Evolutionary conservation across 1,140 invertebrate species (phyloP).

Genomic region (Zophobas atratus): DNA sequence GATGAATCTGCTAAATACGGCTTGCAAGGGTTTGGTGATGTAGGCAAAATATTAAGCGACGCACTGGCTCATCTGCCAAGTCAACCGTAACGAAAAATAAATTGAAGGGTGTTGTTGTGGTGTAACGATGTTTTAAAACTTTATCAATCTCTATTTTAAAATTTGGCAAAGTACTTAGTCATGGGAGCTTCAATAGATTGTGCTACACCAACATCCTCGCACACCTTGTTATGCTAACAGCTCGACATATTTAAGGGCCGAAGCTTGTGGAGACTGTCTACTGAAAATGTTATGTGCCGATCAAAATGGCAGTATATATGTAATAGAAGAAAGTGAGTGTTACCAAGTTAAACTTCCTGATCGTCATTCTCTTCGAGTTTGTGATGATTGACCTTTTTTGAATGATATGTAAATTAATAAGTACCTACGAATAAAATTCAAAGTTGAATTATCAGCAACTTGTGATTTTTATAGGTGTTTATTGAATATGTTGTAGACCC

Average conservation of each 20-base stretch:
- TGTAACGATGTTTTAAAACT: no score
- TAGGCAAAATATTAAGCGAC: conserved; percentile 13
- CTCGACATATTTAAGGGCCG: neutral
- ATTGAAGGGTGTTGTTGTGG: neutral
- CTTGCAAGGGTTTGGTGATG: conserved; percentile 24
- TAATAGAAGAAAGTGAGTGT: conserved; percentile 31
- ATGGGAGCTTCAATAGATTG: no score
- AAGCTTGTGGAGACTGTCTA: conserved; percentile 8
- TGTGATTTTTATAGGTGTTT: no score
- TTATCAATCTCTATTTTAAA: no score
- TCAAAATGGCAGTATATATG: conserved; percentile 17
- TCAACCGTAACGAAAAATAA: conserved; percentile 9
- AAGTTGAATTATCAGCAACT: no score
- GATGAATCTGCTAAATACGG: conserved; percentile 1
- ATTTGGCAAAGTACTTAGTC: no score
- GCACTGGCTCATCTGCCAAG: neutral
- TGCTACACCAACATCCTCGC: no score
- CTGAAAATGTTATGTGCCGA: conserved; percentile 13
- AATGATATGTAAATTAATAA: no score
- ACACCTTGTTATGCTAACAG: neutral
- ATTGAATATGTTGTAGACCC: no score
- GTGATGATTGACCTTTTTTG: neutral
- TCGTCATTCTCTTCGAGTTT: conserved; percentile 4
- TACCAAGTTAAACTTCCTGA: conserved; percentile 29
- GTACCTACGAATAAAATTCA: no score